phyloP scores from a whole-genome alignment of 2,888 invertebrate genomes.

The Orchestes rusci region DNA sequence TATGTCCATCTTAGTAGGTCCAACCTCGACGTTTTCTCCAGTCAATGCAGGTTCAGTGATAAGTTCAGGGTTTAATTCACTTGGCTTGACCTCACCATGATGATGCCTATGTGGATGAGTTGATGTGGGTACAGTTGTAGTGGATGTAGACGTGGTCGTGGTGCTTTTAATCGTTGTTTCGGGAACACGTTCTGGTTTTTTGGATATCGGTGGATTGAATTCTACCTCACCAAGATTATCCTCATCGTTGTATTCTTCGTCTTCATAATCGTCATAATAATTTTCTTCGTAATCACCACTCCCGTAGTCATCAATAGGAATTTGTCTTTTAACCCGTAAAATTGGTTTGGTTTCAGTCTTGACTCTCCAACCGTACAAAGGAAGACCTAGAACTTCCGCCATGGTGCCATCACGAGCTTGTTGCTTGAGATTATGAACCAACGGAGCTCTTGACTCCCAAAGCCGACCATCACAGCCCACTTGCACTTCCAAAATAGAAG shows the following conservation, averaged over 20 bases:
- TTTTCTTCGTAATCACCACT: conserved; percentile 40
- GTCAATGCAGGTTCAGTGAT: conserved; percentile 12
- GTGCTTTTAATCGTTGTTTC: conserved; percentile 28
- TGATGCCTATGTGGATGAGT: conserved; percentile 46
- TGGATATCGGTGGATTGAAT: conserved; percentile 14
- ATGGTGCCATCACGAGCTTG: conserved; percentile 67
- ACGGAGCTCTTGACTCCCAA: conserved; percentile 57
- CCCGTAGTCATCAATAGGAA: conserved; percentile 27
- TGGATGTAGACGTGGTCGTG: conserved; percentile 26
- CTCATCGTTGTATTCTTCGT: conserved; percentile 34
- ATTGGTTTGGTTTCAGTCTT: conserved; percentile 43
- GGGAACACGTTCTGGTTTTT: conserved; percentile 19
- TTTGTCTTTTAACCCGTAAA: conserved; percentile 23
- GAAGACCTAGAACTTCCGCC: conserved; percentile 58
- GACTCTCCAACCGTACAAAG: conserved; percentile 65
- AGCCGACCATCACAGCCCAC: conserved; percentile 71
- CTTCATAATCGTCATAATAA: conserved; percentile 45
- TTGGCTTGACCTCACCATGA: conserved; percentile 41
- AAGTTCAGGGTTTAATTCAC: conserved; percentile 12
- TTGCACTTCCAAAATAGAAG: conserved; percentile 50
- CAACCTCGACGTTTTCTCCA: conserved; percentile 7
- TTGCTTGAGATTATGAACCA: conserved; percentile 61
- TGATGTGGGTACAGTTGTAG: conserved; percentile 19
- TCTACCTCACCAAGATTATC: conserved; percentile 25
- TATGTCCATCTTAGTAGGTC: conserved; percentile 14